Evolutionary conservation across 2,797 vertebrate genomes (phyloP), one percentile per base, ranked within the genome.

Genomic region (Euthynnus affinis): DNA sequence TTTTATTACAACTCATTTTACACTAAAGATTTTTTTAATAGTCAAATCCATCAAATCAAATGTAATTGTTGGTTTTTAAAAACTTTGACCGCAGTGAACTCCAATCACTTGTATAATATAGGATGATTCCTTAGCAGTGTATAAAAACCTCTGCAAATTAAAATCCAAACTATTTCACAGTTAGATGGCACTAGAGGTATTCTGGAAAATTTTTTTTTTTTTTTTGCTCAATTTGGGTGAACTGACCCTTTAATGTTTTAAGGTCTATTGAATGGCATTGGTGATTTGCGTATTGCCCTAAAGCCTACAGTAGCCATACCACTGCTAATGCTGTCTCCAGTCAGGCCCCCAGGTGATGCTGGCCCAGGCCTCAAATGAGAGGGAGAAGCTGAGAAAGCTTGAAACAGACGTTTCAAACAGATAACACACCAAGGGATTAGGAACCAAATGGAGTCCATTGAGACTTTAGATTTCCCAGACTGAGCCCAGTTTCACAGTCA

Each of bases 401-500:
- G 37, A 37, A 37, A 37, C 65, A 77, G 69, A 59, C 64, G 63
- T 85, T 84, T 84, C 69, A 78, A 69, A 75, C 44, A 84, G 84
- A 89, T 93, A 95, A 93, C 91, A 88, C 91, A 92, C 66, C 79
- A 44, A 89, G 87, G 91, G 91, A 94, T 95, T 95, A 93, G 82
- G 61, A 71, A 44, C 77, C 83, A 93, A 93, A 79, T 80, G 77
- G 76, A 78, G 71, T 85, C 76, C 73, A 72, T 52, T 84, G 82
- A 86, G 88, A 89, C 57, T 89, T 89, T 76, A 78, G 61, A 82
- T 77, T 80, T 59, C 82, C 65, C 51, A 0, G 76, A 82, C 86
- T 90, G 83, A 83, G 72, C 81, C 69, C 82, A 87, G 88, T 87
- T 87, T 72, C 81, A 71, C 82, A 88, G 88, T 89, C 82, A 72